Evolutionary conservation across 2,113 vertebrate genomes (phyloP).

Genomic region (Psephotus haematonotus): DNA sequence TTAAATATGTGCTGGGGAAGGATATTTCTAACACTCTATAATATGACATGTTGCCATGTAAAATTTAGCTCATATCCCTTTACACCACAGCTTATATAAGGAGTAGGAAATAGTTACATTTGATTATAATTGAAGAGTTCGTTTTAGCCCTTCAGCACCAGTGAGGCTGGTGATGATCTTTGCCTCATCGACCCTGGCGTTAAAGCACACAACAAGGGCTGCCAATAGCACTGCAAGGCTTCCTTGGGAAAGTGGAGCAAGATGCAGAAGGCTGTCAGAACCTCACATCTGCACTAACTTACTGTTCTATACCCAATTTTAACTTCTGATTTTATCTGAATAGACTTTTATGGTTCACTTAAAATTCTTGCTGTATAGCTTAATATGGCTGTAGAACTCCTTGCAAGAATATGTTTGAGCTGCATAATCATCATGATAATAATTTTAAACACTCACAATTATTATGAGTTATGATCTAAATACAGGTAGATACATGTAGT

Average conservation of each 20-base stretch:
- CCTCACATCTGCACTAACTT: background rate
- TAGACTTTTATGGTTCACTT: background rate
- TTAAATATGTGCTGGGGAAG: background rate
- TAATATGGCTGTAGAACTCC: background rate
- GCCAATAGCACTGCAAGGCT: background rate
- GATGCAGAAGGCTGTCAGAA: background rate
- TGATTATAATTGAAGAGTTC: background rate
- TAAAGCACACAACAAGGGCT: fast-evolving
- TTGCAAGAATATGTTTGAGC: background rate
- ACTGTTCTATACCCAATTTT: background rate
- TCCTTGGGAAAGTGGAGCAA: background rate
- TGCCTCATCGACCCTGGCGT: background rate
- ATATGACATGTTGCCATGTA: background rate
- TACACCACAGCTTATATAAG: background rate
- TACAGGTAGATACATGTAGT: background rate
- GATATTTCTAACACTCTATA: background rate
- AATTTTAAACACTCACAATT: background rate
- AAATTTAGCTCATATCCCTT: background rate
- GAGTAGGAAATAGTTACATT: background rate
- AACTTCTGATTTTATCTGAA: background rate
- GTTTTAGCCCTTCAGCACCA: background rate
- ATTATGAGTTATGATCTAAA: background rate
- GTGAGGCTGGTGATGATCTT: background rate
- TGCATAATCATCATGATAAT: background rate
- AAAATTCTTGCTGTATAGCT: background rate